Percentiles rank a stretch among this genome's conserved stretches.
These are phyloP conservation scores for Trogon surrucura DNA, from an alignment of 2,113 vertebrate genomes.

Conservation along the genomic window DNA sequence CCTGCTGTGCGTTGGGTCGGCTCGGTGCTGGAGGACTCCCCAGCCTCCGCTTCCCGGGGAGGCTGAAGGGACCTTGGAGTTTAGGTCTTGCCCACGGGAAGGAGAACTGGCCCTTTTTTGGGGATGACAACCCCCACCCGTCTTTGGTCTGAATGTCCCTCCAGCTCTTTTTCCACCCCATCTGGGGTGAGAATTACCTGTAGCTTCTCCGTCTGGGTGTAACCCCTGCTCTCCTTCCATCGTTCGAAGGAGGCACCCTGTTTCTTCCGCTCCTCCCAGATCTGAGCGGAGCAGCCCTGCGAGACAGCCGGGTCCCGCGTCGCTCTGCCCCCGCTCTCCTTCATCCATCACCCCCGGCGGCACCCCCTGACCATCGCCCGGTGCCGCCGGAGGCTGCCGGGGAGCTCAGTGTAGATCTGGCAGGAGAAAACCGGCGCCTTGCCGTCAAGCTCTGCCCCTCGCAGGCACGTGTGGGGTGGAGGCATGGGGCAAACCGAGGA, in stretches of 20 bases:
- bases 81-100: background rate
- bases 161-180: background rate
- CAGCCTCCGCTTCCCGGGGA: rapidly evolving
- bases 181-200: rapidly evolving
- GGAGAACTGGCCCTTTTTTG: too few species aligned
- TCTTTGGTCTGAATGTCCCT: background rate
- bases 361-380: background rate
- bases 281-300: background rate
- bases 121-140: background rate
- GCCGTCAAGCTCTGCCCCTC: background rate
- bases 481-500: background rate
- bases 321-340: background rate
- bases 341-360: rapidly evolving
- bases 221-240: background rate
- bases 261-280: background rate
- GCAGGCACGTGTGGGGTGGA: rapidly evolving
- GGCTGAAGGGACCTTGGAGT: background rate
- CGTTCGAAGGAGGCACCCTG: rapidly evolving
- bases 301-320: rapidly evolving
- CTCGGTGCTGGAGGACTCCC: background rate
- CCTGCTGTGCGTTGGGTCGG: background rate
- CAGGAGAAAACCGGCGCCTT: background rate
- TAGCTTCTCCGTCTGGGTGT: background rate
- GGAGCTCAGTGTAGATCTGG: background rate
- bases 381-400: background rate